phyloP scores from a whole-genome alignment of 2,113 vertebrate species.

The Ameiurus melas region DNA sequence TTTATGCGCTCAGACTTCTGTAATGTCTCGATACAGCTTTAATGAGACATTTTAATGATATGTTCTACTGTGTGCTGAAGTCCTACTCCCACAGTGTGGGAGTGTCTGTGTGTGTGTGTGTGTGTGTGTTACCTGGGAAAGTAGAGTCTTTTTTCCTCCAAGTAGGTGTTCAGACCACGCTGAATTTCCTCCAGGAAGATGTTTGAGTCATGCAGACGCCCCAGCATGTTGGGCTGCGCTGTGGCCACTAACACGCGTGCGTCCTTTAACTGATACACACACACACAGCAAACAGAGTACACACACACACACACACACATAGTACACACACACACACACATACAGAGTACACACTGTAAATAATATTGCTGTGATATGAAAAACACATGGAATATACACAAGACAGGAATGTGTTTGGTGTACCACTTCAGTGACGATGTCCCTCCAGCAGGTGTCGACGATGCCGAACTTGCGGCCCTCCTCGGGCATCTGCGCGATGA shows the following conservation, averaged over 20 bases:
- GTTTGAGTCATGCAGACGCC: conserved; percentile 84
- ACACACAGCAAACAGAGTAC: not conserved
- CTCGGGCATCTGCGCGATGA: conserved; percentile 91
- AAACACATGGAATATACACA: not conserved
- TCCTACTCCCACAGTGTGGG: not conserved
- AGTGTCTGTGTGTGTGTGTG: not conserved
- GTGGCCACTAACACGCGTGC: conserved; percentile 74
- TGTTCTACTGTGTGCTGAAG: not conserved
- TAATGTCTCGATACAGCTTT: no score
- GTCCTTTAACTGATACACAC: conserved; percentile 65
- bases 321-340: conserved; percentile 5
- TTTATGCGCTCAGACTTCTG: not conserved
- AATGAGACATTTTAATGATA: not conserved
- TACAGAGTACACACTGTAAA: not conserved
- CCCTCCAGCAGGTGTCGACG: conserved; percentile 87
- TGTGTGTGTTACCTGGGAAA: conserved; percentile 78
- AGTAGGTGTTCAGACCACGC: conserved; percentile 82
- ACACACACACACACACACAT: not conserved
- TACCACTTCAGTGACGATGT: conserved; percentile 80
- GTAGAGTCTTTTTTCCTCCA: conserved; percentile 84
- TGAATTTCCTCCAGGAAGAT: conserved; percentile 82
- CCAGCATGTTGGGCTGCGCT: conserved; percentile 73
- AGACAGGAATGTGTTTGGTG: not conserved
- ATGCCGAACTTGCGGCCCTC: conserved; percentile 84
- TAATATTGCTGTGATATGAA: not conserved